Percentiles rank a stretch among this genome's conserved stretches.
Conservation (phyloP, 2,797 vertebrate genomes). For the Bufotes viridis region DNA sequence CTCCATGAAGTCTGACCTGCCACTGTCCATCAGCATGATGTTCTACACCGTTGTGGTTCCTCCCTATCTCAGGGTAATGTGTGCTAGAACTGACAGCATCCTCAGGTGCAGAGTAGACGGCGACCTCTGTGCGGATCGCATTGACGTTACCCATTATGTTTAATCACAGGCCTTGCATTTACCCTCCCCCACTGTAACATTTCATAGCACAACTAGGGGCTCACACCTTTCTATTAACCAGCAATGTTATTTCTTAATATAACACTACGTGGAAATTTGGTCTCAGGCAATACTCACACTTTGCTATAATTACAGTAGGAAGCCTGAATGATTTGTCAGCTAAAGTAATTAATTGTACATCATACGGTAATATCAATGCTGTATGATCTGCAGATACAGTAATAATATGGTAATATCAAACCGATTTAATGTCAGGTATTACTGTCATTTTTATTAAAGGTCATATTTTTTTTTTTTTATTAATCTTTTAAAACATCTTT, state of each 20-base stretch:
- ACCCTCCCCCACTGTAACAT: background rate
- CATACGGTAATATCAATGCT: background rate
- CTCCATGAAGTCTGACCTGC: background rate
- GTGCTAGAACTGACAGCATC: constrained; percentile 19
- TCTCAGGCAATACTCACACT: background rate
- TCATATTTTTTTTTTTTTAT: too few species aligned
- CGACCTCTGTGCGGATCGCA: constrained; percentile 7
- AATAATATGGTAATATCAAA: background rate
- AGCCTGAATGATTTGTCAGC: background rate
- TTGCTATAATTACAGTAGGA: background rate
- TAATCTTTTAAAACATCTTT: too few species aligned
- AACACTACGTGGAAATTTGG: background rate
- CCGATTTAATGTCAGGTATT: background rate
- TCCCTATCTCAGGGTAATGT: background rate
- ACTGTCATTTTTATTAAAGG: too few species aligned
- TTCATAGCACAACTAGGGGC: constrained; percentile 7
- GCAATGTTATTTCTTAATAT: background rate
- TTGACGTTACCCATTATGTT: background rate
- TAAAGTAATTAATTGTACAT: background rate
- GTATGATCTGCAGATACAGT: background rate
- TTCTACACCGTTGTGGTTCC: background rate
- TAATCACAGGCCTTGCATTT: background rate
- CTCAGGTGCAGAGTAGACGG: background rate
- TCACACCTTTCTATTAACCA: constrained; percentile 12
- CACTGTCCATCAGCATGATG: constrained; percentile 8